Percentiles rank a stretch among this genome's conserved stretches.
Evolutionary conservation across 1,140 invertebrate genomes (phyloP).

Genomic region (Drosophila hydei): DNA sequence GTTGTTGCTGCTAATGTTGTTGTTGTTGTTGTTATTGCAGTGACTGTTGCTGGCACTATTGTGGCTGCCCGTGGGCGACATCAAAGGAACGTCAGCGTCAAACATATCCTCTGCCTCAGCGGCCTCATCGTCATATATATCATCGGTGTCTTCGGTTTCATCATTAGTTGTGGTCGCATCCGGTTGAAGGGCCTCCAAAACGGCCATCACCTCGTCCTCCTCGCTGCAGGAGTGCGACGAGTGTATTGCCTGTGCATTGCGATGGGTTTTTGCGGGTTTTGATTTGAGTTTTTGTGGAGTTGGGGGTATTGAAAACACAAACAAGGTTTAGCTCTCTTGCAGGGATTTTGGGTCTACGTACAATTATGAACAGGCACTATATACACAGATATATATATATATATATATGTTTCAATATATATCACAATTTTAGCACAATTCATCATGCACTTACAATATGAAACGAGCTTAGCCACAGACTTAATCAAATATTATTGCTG

Average conservation of each 20-base stretch:
- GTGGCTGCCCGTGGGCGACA: constrained; percentile 73
- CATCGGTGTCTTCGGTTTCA: constrained; percentile 66
- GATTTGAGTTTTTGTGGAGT: constrained; percentile 14
- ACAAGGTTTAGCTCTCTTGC: constrained; percentile 72
- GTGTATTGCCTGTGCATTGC: constrained; percentile 52
- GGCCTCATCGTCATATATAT: constrained; percentile 57
- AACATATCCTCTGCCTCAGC: constrained; percentile 75
- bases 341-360: constrained; percentile 34
- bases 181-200: constrained; percentile 55
- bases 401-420: background rate
- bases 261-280: constrained; percentile 18
- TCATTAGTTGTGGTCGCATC: constrained; percentile 72
- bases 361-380: constrained; percentile 34
- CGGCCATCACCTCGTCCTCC: constrained; percentile 71
- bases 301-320: constrained; percentile 50
- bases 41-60: constrained; percentile 58
- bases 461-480: constrained; percentile 31
- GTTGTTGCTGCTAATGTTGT: constrained; percentile 17
- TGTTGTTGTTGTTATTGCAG: constrained; percentile 9
- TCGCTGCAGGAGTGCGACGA: constrained; percentile 78
- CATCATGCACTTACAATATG: constrained; percentile 62
- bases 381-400: background rate
- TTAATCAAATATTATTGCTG: constrained; percentile 51
- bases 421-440: constrained; percentile 50
- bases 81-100: constrained; percentile 70